Conservation (phyloP, 2,113 vertebrate genomes). For the Brachyhypopomus gauderio region DNA sequence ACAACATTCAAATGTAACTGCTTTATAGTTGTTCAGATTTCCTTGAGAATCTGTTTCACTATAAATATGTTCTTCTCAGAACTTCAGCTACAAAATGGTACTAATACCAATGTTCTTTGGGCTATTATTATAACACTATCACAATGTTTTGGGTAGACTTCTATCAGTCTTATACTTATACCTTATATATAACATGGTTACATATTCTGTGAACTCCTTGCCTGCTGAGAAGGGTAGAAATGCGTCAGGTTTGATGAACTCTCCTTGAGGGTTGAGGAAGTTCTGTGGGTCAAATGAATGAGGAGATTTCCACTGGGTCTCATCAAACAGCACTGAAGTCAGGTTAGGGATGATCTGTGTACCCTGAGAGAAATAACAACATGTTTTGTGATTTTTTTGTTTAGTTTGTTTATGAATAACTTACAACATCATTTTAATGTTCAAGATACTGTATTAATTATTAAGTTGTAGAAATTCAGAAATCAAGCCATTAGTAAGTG, state of each 20-base stretch:
- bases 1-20: background rate
- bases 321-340: slow-evolving; percentile 67
- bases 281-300: slow-evolving; percentile 70
- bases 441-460: too few species aligned
- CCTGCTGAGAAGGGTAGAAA: slow-evolving; percentile 76
- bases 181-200: too few species aligned
- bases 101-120: too few species aligned
- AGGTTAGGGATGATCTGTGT: slow-evolving; percentile 69
- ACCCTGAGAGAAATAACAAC: slow-evolving; percentile 61
- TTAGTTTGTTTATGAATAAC: too few species aligned
- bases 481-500: too few species aligned
- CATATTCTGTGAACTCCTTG: slow-evolving; percentile 1
- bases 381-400: too few species aligned
- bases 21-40: background rate
- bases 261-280: slow-evolving; percentile 68
- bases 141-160: too few species aligned
- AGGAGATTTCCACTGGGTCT: slow-evolving; percentile 69
- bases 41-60: background rate
- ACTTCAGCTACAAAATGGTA: too few species aligned
- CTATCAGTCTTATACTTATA: too few species aligned
- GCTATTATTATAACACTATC: too few species aligned
- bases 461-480: too few species aligned
- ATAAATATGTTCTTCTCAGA: background rate
- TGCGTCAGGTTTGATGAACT: slow-evolving; percentile 72
- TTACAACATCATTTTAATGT: too few species aligned